Base-by-base conservation (phyloP, 2,888 invertebrate genomes). In the Acanthosepion lycidas region DNA sequence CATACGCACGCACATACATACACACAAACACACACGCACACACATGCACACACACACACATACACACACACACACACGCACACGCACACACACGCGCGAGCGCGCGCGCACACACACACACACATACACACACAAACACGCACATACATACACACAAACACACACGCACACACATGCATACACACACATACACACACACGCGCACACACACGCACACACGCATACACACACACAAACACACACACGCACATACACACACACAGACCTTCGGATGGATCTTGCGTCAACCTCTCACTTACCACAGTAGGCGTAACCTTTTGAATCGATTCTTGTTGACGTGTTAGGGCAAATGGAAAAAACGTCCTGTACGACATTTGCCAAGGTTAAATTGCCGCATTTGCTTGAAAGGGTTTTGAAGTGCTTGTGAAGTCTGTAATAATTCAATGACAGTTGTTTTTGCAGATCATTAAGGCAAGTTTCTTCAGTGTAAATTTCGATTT, bases 311-410 rank as follows among this genome's bases (percentile, higher is more conserved):
- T 6, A 64, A 64, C 0, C 0, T 28, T 3, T 8, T 3, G 26
- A 8, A 26, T 23, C 28, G 26, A 64, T 28, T 64, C 8, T 23
- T 26, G 26, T 64, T 6, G 64, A 64, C 64, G 64, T 64, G 26
- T 64, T 28, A 1, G 64, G 8, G 26, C 64, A 64, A 8, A 26
- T 23, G 26, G 28, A 3, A 3, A 64, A 26, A 0, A 64, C 8
- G 0, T 23, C 8, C 1, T 53, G 1, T 0, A 0, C 15, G 3
- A 53, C 9, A 3, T 9, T 12, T 12, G 3, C 51, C 9, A 53
- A 53, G 6, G 12, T 53, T 53, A 53, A 0, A 53, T 9, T 53
- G 15, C 51, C 51, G 3, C 51, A 53, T 53, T 53, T 9, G 51
- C 51, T 53, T 9, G 12, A 12, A 53, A 53, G 51, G 8, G 51